Evolutionary conservation across 2,113 vertebrate species (phyloP).

Genomic region (Prolemur simus): DNA sequence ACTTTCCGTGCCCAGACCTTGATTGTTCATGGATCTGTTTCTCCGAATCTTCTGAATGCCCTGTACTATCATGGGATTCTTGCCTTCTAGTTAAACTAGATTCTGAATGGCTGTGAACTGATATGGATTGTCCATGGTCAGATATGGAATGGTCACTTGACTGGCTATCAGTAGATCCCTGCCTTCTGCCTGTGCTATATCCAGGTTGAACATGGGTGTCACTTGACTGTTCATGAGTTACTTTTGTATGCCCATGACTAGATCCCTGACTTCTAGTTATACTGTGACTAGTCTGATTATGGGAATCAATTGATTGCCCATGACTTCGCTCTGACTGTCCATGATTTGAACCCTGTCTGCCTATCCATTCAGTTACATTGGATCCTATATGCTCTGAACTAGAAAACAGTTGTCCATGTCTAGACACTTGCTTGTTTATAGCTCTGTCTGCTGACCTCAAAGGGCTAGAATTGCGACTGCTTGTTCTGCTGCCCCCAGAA

Average conservation of each 20-base stretch:
- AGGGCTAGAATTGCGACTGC: neutral
- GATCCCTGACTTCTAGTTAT: neutral
- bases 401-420: neutral
- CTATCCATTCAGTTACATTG: neutral
- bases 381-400: neutral
- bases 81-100: neutral
- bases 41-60: neutral
- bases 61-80: neutral
- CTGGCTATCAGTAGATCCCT: neutral
- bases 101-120: neutral
- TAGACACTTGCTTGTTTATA: rapidly evolving
- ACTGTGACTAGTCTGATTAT: neutral
- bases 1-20: neutral
- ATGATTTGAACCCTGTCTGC: neutral
- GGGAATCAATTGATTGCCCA: neutral
- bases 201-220: neutral
- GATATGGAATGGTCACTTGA: neutral
- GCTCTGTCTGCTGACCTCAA: rapidly evolving
- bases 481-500: neutral
- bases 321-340: neutral
- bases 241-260: neutral
- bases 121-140: neutral
- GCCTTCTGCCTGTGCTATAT: neutral
- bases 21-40: neutral
- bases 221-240: neutral